Conservation (phyloP, 2,797 vertebrate genomes). For the Enteromius fasciolatus region DNA sequence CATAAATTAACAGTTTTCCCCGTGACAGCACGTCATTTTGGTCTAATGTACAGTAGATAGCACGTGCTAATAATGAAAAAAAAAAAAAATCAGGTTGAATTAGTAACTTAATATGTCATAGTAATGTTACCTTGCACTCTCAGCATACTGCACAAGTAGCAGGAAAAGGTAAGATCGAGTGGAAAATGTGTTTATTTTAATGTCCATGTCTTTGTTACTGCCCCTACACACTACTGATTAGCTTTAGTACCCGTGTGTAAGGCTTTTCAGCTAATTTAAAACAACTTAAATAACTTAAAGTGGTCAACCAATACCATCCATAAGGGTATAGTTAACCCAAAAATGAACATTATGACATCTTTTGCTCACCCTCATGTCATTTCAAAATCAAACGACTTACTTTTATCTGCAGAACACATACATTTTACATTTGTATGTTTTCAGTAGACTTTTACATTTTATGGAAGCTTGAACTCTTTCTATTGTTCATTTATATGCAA, state of each 20-base stretch:
- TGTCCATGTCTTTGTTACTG: slow-evolving; percentile 64
- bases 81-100: not conserved
- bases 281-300: not conserved
- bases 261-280: not conserved
- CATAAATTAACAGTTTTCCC: not conserved
- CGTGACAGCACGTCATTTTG: not conserved
- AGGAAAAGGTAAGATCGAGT: slow-evolving; percentile 80
- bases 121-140: slow-evolving; percentile 69
- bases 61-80: not conserved
- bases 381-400: not conserved
- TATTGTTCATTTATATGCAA: not conserved
- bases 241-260: not conserved
- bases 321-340: not conserved
- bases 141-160: slow-evolving; percentile 74
- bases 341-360: not conserved
- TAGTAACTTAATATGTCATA: slow-evolving; percentile 37
- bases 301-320: not conserved
- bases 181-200: slow-evolving; percentile 70
- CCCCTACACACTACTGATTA: slow-evolving; percentile 16
- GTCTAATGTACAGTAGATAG: not conserved
- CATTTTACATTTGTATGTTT: not conserved
- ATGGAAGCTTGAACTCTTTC: not conserved
- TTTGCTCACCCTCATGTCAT: not conserved
- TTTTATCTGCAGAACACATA: slow-evolving; percentile 1
- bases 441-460: not conserved